Evolutionary conservation across 2,797 vertebrate genomes (phyloP).

Genomic region (Limnodromus scolopaceus): DNA sequence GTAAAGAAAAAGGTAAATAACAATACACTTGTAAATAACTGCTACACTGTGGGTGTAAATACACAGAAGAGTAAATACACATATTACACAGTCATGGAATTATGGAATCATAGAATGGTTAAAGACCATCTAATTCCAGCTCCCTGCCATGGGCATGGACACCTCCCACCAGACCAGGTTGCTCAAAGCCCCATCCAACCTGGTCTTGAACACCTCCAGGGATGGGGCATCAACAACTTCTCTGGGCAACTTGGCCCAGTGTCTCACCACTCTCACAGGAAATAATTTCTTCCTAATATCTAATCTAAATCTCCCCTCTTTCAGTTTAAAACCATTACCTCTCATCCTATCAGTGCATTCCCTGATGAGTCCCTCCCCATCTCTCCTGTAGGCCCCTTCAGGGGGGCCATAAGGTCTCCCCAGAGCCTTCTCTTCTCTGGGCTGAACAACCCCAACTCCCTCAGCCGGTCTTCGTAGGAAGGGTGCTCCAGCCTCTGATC

Average conservation of each 20-base stretch:
- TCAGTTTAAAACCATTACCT: not conserved
- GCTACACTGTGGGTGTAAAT: not conserved
- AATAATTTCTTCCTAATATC: not conserved
- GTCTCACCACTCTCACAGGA: not conserved
- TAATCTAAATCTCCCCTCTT: not conserved
- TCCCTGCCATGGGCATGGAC: not conserved
- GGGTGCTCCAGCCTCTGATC: not conserved
- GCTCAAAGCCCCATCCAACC: not conserved
- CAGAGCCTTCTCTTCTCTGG: not conserved
- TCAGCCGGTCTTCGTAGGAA: not conserved
- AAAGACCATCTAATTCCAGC: not conserved
- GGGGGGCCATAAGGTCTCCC: not conserved
- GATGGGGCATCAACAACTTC: not conserved
- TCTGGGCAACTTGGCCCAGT: not conserved
- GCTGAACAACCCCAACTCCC: not conserved
- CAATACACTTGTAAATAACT: not conserved
- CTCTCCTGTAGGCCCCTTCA: not conserved
- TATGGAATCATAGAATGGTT: not conserved
- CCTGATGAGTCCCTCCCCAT: not conserved
- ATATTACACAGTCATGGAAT: not conserved
- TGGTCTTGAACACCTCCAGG: not conserved
- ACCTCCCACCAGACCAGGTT: not conserved
- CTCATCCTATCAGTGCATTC: not conserved
- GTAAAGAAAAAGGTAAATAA: not conserved
- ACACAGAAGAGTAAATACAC: not conserved